phyloP scores from a whole-genome alignment of 2,113 vertebrate species.

The Toxotes chatareus region DNA sequence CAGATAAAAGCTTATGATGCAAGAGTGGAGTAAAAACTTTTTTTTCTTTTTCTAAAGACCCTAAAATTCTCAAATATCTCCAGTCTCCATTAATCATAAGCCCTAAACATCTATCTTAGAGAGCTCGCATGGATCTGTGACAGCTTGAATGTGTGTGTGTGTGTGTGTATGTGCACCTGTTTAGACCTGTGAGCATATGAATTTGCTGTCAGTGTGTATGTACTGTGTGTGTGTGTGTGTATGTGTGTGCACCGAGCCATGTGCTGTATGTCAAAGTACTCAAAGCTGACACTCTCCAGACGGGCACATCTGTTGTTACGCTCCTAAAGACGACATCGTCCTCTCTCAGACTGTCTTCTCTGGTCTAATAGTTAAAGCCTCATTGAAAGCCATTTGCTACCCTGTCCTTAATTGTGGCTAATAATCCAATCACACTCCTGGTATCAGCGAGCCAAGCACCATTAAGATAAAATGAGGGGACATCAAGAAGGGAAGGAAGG shows the following conservation, averaged over 20 bases:
- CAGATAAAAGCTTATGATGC: conserved; percentile 40
- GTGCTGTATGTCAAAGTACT: conserved; percentile 6
- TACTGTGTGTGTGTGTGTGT: conserved; percentile 6
- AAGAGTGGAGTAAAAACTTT: conserved; percentile 47
- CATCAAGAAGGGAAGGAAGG: conserved; percentile 53
- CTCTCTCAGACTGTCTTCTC: conserved; percentile 47
- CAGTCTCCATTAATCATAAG: conserved; percentile 29
- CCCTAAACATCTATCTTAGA: conserved; percentile 23
- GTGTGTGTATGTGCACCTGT: conserved; percentile 25
- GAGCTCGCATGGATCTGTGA: conserved; percentile 15
- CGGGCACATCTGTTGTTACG: conserved; percentile 33
- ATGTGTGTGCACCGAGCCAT: background rate
- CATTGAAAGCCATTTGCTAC: conserved; percentile 75
- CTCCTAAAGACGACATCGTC: conserved; percentile 52
- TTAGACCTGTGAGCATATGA: conserved; percentile 18
- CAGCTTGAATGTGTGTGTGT: conserved; percentile 36
- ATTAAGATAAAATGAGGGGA: conserved; percentile 74
- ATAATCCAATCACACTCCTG: conserved; percentile 74
- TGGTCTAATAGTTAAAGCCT: conserved; percentile 73
- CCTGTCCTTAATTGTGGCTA: conserved; percentile 79
- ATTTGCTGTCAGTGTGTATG: conserved; percentile 15
- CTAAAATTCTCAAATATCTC: conserved; percentile 28
- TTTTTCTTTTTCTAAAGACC: conserved; percentile 23
- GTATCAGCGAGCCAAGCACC: conserved; percentile 70
- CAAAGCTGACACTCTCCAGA: conserved; percentile 30